Conservation (phyloP, 92 coral and sea anemone genomes). For the Epizoanthus illoricatus region DNA sequence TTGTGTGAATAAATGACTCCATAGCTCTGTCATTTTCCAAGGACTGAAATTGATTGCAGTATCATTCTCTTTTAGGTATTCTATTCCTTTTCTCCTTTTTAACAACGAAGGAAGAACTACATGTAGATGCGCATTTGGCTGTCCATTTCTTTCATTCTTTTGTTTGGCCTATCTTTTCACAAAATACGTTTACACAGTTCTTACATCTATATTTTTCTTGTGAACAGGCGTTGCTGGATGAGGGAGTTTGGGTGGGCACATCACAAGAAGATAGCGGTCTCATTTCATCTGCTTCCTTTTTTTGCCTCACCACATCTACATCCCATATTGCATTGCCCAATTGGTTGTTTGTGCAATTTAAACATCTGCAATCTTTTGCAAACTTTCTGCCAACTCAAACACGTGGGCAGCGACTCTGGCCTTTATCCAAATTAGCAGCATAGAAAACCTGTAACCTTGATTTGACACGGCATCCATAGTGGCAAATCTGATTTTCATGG, state of each 20-base stretch:
- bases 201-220: constrained; percentile 18
- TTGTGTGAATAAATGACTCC: constrained; percentile 22
- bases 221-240: constrained; percentile 12
- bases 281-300: neutral
- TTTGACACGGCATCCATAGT: constrained; percentile 18
- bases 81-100: constrained; percentile 33
- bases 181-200: constrained; percentile 30
- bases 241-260: neutral
- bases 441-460: constrained; percentile 17
- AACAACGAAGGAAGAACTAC: neutral
- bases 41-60: constrained; percentile 34
- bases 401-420: constrained; percentile 42
- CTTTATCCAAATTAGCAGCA: neutral
- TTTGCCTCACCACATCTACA: constrained; percentile 45
- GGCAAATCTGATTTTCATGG: neutral
- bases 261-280: constrained; percentile 1
- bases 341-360: constrained; percentile 35
- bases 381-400: constrained; percentile 11
- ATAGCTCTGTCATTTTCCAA: constrained; percentile 51
- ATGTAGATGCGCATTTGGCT: constrained; percentile 28
- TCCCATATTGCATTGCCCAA: neutral
- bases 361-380: constrained; percentile 43
- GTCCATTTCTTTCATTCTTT: constrained; percentile 7
- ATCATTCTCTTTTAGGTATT: constrained; percentile 22
- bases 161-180: constrained; percentile 1